Percentiles rank a stretch among this genome's conserved stretches.
Evolutionary conservation across 2,797 vertebrate species (phyloP).

Genomic region (Gorsachius magnificus): DNA sequence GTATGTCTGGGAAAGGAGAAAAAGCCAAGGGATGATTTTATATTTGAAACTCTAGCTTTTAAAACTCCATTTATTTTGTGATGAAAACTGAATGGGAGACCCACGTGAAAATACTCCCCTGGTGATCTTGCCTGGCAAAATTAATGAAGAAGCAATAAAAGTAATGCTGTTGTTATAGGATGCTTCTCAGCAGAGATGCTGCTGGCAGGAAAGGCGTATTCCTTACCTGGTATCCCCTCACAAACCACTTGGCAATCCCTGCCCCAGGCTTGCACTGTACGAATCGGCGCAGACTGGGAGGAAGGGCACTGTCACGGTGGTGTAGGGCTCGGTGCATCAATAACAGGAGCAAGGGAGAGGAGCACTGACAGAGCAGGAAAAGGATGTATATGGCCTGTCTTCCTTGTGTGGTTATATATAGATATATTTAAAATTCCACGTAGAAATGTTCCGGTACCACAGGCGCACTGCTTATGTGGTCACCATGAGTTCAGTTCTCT

Average conservation of each 20-base stretch:
- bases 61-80: not conserved
- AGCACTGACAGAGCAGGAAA: not conserved
- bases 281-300: not conserved
- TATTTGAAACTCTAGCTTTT: not conserved
- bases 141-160: not conserved
- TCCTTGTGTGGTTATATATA: not conserved
- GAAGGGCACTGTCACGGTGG: not conserved
- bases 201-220: not conserved
- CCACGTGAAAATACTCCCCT: not conserved
- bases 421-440: not conserved
- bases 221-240: not conserved
- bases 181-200: not conserved
- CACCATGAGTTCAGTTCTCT: not conserved
- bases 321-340: not conserved
- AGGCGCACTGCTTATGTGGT: not conserved
- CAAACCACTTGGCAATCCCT: not conserved
- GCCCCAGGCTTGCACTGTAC: rapidly evolving
- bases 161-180: not conserved
- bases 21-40: not conserved
- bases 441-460: not conserved
- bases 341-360: not conserved
- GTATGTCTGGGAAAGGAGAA: constrained; percentile 6
- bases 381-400: not conserved
- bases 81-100: not conserved
- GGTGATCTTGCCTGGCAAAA: not conserved